Base-by-base conservation (phyloP, 2,113 vertebrate species). In the Nerophis lumbriciformis region DNA sequence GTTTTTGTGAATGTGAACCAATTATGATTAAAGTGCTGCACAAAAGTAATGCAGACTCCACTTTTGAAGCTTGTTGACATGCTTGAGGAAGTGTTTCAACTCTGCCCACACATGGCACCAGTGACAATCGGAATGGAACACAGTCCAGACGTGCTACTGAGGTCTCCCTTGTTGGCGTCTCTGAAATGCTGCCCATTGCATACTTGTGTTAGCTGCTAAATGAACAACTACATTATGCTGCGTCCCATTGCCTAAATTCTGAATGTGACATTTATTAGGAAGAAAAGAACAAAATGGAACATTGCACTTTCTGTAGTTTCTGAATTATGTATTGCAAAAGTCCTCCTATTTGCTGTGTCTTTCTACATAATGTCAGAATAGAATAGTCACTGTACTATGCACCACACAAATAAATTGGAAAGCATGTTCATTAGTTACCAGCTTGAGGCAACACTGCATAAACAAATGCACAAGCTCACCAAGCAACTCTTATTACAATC, bases 141-240 rank as follows among this genome's bases (percentile, higher is more conserved):
- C 63, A 68, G 64, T 55, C 63, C 77, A 77, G 73, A 79, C 65
- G 55, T 71, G 61, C 68, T 68, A 45, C 59, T 57, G 67, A 75
- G 48, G 63, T 67, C 69, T 53, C 66, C 42, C 60, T 16, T 68
- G 76, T 76, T 81, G 65, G 77, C 55, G 59, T 78, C 73, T 71
- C 50, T 73, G 63, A 78, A 75, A 63, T 50, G 47, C 57, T 83
- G 74, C 78, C 78, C 50, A 15, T n/a, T 51, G 53, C 78, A 81
- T 84, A 62, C 73, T 81, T 85, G 58, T 72, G 73, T 78, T 63
- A 76, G 74, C 64, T 61, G 71, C 59, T 53, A 80, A 87, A 76
- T 68, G 77, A 76, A 69, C 69, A 65, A 72, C 74, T 53, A 47
- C 71, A 68, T 54, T 8, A 44, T 52, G 60, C 65, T 73, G 55